Evolutionary conservation across 2,797 vertebrate genomes (phyloP).

Genomic region (Protosalanx chinensis): DNA sequence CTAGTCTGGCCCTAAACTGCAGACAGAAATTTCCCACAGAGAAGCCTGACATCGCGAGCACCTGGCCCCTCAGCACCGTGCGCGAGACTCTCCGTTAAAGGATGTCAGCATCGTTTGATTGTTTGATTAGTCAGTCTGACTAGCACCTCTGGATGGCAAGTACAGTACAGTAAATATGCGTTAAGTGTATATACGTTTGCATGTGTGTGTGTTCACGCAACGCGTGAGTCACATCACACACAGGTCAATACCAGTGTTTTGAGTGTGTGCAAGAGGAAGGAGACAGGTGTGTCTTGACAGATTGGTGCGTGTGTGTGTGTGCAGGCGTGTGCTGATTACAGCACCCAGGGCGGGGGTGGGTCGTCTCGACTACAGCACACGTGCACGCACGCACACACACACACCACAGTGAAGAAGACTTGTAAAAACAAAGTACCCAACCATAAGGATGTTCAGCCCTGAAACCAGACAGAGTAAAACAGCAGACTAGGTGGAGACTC

Average conservation of each 20-base stretch:
- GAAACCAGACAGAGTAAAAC: background rate
- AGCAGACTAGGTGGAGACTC: background rate
- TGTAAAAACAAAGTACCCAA: background rate
- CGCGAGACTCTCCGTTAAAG: conserved; percentile 52
- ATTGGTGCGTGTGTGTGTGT: conserved; percentile 13
- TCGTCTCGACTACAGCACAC: background rate
- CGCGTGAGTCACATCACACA: background rate
- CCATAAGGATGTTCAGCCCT: background rate
- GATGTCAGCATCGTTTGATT: conserved; percentile 50
- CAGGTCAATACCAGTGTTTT: background rate
- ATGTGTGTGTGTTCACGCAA: conserved; percentile 18
- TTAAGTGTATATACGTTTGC: conserved; percentile 8
- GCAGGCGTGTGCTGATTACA: conserved; percentile 1
- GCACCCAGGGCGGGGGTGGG: background rate
- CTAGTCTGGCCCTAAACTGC: background rate
- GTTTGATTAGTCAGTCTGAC: conserved; percentile 33
- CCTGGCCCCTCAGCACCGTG: conserved; percentile 14
- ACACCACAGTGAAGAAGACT: conserved; percentile 11
- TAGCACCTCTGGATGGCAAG: conserved; percentile 55
- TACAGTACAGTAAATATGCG: conserved; percentile 14
- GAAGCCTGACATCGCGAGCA: background rate
- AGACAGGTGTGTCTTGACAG: background rate
- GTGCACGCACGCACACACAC: background rate
- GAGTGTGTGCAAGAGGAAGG: background rate
- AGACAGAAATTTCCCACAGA: background rate